Evolutionary conservation across 2,888 invertebrate genomes (phyloP), one percentile per base, ranked within the genome.

Genomic region (Anodontia alba): DNA sequence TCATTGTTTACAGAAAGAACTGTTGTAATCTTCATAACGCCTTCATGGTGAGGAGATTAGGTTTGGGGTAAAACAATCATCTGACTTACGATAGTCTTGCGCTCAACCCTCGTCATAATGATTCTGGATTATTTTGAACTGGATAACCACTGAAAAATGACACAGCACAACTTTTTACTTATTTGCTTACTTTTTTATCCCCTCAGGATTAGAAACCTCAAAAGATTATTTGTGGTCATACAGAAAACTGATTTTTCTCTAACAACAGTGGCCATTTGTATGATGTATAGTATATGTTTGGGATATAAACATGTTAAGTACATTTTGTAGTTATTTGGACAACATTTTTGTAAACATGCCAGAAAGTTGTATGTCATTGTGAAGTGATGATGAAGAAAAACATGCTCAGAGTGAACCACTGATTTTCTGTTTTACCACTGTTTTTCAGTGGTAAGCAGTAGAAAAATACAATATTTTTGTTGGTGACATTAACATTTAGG

Each of bases 161-260:
- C 62, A 62, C 62, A 62, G 62, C 62, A 62, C 20, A 62, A 62
- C 33, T 33, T 62, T 33, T 62, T 54, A 20, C 54, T 54, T 26
- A 54, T 62, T 62, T 62, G 33, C 62, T 62, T 62, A 62, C 15
- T n/a, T 23, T 23, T 57, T 29, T 10, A 26, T 12, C 31, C 5
- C 17, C 33, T 33, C 62, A 12, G 1, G 38, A 38, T 38, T 38
- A 38, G 38, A 12, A 38, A 38, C 12, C 5, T 38, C 38, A 38
- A 12, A 38, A n/a, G n/a, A 62, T 33, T 31, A 33, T 33, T 62
- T 62, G 33, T 57, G 57, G 57, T 57, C 57, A 57, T 26, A 57
- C 10, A 17, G 23, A 57, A 57, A 57, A 29, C 23, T 38, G 38
- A 38, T 38, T 38, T 38, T 38, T 38, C 38, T 8, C 38, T 8